These are phyloP conservation scores for Pagetopsis macropterus DNA, from an alignment of 2,797 vertebrate genomes.

Conservation along the genomic window DNA sequence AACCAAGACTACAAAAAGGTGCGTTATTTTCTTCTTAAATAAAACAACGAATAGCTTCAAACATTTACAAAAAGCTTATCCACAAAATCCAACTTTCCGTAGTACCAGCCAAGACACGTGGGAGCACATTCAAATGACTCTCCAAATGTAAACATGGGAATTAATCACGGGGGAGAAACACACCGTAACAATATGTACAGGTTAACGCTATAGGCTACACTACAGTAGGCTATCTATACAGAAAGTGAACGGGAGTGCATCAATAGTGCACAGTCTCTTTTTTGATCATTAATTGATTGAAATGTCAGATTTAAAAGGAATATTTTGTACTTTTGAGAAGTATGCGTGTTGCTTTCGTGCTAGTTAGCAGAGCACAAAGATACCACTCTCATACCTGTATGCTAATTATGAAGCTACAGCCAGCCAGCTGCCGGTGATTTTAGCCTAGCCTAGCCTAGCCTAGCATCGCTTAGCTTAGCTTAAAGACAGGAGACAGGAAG, in stretches of 20 bases:
- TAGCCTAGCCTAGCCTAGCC: too few species aligned
- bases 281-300: constrained; percentile 37
- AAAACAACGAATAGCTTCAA: constrained; percentile 68
- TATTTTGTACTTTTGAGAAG: constrained; percentile 18
- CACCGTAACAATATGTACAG: constrained; percentile 74
- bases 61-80: constrained; percentile 72
- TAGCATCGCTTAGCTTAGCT: constrained; percentile 18
- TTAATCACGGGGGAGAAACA: constrained; percentile 60
- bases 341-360: not conserved
- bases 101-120: constrained; percentile 65
- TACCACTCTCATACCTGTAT: not conserved
- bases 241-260: constrained; percentile 59
- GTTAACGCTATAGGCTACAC: constrained; percentile 50
- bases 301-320: constrained; percentile 30
- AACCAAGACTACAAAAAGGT: constrained; percentile 69
- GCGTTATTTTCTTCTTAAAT: constrained; percentile 61
- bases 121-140: constrained; percentile 67
- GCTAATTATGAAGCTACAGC: not conserved
- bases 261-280: constrained; percentile 52
- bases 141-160: constrained; percentile 77
- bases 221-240: constrained; percentile 44
- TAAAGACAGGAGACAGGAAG: not conserved
- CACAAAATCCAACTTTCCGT: constrained; percentile 63
- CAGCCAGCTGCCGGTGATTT: not conserved
- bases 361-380: not conserved